Evolutionary conservation across 2,797 vertebrate genomes (phyloP).

Genomic region (Gephyroberyx darwinii): DNA sequence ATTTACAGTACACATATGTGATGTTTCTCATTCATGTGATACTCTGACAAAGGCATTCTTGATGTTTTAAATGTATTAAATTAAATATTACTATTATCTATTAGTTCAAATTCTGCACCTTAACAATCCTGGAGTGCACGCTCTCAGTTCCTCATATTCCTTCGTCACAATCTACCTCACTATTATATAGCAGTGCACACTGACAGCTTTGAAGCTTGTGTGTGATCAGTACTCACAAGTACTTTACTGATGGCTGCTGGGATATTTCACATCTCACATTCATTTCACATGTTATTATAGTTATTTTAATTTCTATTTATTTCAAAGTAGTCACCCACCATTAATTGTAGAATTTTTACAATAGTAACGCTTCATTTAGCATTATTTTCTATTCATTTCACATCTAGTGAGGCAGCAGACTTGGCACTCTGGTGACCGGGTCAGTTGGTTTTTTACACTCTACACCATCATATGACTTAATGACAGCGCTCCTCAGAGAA

Average conservation of each 20-base stretch:
- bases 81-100: too few species aligned
- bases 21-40: neutral
- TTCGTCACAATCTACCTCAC: neutral
- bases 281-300: neutral
- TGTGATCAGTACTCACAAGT: neutral
- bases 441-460: constrained; percentile 57
- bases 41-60: too few species aligned
- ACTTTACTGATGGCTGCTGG: neutral
- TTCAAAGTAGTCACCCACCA: neutral
- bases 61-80: too few species aligned
- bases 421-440: constrained; percentile 49
- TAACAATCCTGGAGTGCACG: neutral
- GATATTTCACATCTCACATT: neutral
- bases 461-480: constrained; percentile 61
- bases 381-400: neutral
- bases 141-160: neutral
- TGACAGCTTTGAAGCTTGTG: neutral
- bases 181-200: neutral
- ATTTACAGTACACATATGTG: neutral
- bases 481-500: constrained; percentile 60
- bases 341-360: neutral
- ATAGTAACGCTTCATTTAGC: neutral
- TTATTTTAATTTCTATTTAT: neutral
- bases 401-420: constrained; percentile 3
- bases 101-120: neutral